Percentiles rank a stretch among this genome's conserved stretches.
Evolutionary conservation across 30 jellyfish, hydroid and myxozoan genomes (phyloP).

Genomic region (Aurelia coerulea): DNA sequence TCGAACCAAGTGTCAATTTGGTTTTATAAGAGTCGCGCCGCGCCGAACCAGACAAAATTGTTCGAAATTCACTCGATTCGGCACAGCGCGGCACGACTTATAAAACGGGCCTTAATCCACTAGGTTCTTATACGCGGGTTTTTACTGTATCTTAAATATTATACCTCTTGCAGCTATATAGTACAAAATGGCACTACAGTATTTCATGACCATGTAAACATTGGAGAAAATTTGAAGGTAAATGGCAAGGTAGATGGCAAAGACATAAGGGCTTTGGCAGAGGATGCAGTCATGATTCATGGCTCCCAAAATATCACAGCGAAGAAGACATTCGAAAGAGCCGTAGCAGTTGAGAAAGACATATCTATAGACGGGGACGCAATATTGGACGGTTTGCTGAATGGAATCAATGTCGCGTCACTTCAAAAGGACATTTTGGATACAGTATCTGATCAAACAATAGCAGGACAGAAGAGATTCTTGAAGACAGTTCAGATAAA

Average conservation of each 20-base stretch:
- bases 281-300: slow-evolving; percentile 39
- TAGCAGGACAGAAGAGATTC: slow-evolving; percentile 50
- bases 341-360: slow-evolving; percentile 6
- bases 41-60: too few species aligned
- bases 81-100: too few species aligned
- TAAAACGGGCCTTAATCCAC: too few species aligned
- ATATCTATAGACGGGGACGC: slow-evolving; percentile 30
- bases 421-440: slow-evolving; percentile 51
- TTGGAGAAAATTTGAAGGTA: slow-evolving; percentile 23
- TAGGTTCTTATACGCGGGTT: too few species aligned
- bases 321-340: slow-evolving; percentile 10
- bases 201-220: neutral
- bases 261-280: slow-evolving; percentile 12
- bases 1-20: too few species aligned
- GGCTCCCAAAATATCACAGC: slow-evolving; percentile 58
- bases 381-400: slow-evolving; percentile 23
- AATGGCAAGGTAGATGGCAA: slow-evolving; percentile 51
- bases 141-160: neutral
- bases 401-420: slow-evolving; percentile 31
- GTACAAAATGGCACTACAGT: slow-evolving; percentile 33
- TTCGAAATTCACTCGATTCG: too few species aligned
- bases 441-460: slow-evolving; percentile 44
- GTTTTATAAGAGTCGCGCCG: too few species aligned
- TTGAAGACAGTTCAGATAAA: neutral
- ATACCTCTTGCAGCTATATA: neutral